Base-by-base conservation (phyloP, 2,113 vertebrate genomes). In the Osmerus eperlanus region DNA sequence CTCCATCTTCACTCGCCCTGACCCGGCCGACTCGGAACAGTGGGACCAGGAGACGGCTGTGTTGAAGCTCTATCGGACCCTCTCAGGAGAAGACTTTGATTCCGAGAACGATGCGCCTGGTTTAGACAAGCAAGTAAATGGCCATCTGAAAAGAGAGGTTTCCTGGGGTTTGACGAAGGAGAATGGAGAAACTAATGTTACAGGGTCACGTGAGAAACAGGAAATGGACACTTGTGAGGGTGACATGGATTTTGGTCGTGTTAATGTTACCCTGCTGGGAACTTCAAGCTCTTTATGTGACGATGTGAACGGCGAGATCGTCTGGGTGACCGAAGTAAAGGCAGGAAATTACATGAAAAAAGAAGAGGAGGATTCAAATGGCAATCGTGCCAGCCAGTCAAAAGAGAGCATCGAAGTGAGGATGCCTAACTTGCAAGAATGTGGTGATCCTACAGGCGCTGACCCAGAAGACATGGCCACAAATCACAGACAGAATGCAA, bases 291-390 rank as follows among this genome's bases (percentile, higher is more conserved):
- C 13, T 36, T 8, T 5, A n/a, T 60, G 53, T 16, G 81, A 83
- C 29, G 70, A 81, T 52, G 81, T 84, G 11, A 81, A 84, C 78
- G 84, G 54, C 65, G 79, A 92, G 81, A 78, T 91, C 0, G 90
- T 91, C 54, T 88, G 68, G 41, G 87, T 91, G 75, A 90, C 86
- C 83, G 86, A 90, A 3, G 88, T 85, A 75, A 88, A 86, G 65
- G 89, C 85, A 68, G 92, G 84, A 73, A 92, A 89, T 54, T 90
- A 92, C 71, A 92, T 89, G 0, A 89, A 91, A 3, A 89, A 85
- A 0, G 86, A 89, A 29, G 74, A 81, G 0, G 88, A 93, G 23
- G 83, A 80, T 56, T 67, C 61, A 59, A 59, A 59, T 23, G 56
- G 32, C 53, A 72, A 67, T 63, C 2, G n/a, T 41, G 58, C 56